Conservation (phyloP, 2,797 vertebrate genomes). For the Melanotaenia pygmaea region DNA sequence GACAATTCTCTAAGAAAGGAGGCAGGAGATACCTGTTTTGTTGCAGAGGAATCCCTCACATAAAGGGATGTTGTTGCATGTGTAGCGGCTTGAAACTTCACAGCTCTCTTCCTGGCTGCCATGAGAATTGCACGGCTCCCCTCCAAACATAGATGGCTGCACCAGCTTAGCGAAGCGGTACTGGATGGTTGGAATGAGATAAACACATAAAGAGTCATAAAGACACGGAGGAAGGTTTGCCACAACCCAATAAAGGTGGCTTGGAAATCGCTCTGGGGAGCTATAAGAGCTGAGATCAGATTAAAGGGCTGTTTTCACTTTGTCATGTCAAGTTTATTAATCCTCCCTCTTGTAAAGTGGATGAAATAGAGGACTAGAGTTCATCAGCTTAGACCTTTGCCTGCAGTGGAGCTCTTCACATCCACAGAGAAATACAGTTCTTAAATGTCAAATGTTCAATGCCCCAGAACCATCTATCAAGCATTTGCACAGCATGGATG, state of each 20-base stretch:
- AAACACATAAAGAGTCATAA: constrained; percentile 40
- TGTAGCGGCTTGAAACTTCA: constrained; percentile 69
- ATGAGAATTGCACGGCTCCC: constrained; percentile 82
- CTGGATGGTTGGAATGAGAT: constrained; percentile 68
- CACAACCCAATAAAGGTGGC: constrained; percentile 33
- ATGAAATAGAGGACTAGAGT: constrained; percentile 56
- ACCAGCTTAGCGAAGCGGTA: constrained; percentile 86
- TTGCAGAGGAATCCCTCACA: constrained; percentile 92
- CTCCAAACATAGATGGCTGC: constrained; percentile 88
- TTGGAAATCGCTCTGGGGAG: constrained; percentile 45
- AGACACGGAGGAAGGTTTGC: constrained; percentile 27
- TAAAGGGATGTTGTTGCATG: constrained; percentile 80
- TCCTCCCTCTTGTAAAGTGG: constrained; percentile 58
- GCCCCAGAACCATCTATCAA: constrained; percentile 8
- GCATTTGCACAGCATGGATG: neutral
- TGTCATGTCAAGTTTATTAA: constrained; percentile 75
- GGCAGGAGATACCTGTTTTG: constrained; percentile 84
- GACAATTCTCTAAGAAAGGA: neutral
- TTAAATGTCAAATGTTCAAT: constrained; percentile 32
- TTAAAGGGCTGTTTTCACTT: constrained; percentile 70
- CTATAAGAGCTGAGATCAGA: constrained; percentile 62
- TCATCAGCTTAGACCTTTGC: constrained; percentile 50
- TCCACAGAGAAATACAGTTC: constrained; percentile 27
- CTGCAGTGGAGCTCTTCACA: constrained; percentile 24
- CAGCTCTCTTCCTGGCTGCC: constrained; percentile 88